Base-by-base conservation (phyloP, 2,888 invertebrate genomes). In the Leptinotarsa haldemani region DNA sequence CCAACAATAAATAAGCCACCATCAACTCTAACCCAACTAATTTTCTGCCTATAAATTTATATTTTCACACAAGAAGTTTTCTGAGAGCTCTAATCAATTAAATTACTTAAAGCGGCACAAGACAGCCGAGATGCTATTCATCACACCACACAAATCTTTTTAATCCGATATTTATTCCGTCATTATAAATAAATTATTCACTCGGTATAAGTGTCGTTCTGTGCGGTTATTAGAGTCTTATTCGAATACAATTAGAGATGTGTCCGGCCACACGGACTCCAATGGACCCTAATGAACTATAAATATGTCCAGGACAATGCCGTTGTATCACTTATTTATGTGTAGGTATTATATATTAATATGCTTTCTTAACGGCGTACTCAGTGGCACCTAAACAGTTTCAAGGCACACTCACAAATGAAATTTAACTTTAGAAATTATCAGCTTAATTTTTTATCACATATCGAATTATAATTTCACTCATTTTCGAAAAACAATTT, bases 161-260 rank as follows among this genome's bases (percentile, higher is more conserved):
- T 87, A 87, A 87, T 87, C 87, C 86, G 84, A 84, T 87, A 87
- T 87, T 87, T 87, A 87, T 87, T 85, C 84, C 85, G 84, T 86
- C 86, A 87, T 87, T 87, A 87, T 87, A 86, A 86, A 87, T 87
- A 87, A 87, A 87, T 87, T 87, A 86, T 87, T 87, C 86, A 86
- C 83, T 81, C 81, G 79, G 71, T 79, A 77, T 70, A 81, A 82
- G 85, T 85, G 85, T 86, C 85, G 83, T 82, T 83, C 82, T 84
- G 83, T 84, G 85, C 83, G 83, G 84, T 84, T 86, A 86, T 86
- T 87, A 86, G 85, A 83, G 82, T 83, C 86, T 86, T 86, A 86
- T 87, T 86, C 87, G 86, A 86, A 83, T 84, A 87, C 87, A 87
- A 87, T 87, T 87, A 87, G 87, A 85, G 86, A 86, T 85, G 83